phyloP scores from a whole-genome alignment of 2,113 vertebrate species.

The Spilogale gracilis region DNA sequence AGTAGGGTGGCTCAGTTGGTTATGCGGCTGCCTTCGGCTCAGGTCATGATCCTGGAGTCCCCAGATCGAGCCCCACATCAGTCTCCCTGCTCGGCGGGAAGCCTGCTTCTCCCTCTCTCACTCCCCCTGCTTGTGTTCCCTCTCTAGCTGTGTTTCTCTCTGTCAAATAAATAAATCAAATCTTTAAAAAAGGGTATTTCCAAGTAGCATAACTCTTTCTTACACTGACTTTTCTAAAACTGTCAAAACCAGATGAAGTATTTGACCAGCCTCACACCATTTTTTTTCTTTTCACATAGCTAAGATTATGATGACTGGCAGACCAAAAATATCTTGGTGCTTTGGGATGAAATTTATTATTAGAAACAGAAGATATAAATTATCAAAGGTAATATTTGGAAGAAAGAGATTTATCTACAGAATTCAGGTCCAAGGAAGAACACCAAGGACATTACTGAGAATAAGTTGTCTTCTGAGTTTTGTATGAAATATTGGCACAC shows the following conservation, averaged over 20 bases:
- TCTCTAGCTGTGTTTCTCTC: no score
- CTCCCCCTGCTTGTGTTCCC: no score
- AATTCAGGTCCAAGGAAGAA: slow-evolving; percentile 51
- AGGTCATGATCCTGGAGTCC: no score
- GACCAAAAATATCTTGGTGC: neutral
- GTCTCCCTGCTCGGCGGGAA: no score
- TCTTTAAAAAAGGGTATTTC: neutral
- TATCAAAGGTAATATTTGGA: slow-evolving; percentile 33
- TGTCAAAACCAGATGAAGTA: slow-evolving; percentile 1
- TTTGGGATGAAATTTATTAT: slow-evolving; percentile 45
- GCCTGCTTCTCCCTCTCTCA: no score
- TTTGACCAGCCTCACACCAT: neutral
- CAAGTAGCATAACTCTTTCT: neutral
- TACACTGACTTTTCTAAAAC: slow-evolving; percentile 38
- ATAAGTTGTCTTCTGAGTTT: neutral
- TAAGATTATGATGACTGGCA: slow-evolving; percentile 11
- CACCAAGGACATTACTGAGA: neutral
- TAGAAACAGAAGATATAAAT: slow-evolving; percentile 45
- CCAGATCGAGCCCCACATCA: no score
- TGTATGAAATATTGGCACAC: neutral
- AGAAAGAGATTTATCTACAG: neutral
- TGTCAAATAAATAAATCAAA: no score
- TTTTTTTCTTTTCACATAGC: slow-evolving; percentile 16
- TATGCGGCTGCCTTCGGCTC: no score
- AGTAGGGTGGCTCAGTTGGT: neutral